Evolutionary conservation across 2,113 vertebrate species (phyloP).

Genomic region (Ascaphus truei): DNA sequence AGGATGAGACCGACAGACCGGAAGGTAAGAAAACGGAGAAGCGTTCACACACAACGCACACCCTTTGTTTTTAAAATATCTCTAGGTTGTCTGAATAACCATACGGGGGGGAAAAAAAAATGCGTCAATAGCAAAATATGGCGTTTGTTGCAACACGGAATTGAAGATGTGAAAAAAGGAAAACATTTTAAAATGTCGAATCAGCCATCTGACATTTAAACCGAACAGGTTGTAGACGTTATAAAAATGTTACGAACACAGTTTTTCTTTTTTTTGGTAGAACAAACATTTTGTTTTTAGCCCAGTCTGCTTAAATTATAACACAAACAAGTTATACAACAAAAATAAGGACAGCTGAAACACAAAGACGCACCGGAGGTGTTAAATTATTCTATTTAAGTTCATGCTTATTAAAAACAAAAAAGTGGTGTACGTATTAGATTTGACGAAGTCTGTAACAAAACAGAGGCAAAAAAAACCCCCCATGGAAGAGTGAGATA

Average conservation of each 20-base stretch:
- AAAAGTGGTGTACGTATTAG: constrained; percentile 2
- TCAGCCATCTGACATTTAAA: constrained; percentile 7
- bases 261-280: neutral
- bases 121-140: neutral
- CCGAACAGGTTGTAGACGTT: neutral
- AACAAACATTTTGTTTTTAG: neutral
- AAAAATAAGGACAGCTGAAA: neutral
- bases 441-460: no score
- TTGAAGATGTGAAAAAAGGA: no score
- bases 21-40: neutral
- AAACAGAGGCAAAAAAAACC: no score
- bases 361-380: neutral
- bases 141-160: neutral
- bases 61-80: neutral
- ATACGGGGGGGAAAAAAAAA: neutral
- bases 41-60: neutral
- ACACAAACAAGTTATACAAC: neutral
- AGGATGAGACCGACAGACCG: neutral
- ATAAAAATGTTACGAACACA: neutral
- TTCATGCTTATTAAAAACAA: constrained; percentile 12
- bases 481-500: no score
- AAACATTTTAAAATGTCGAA: neutral
- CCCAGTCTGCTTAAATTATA: neutral
- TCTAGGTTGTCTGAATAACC: neutral
- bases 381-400: constrained; percentile 13